Conservation (phyloP, 2,888 invertebrate species). For the Belgica antarctica region DNA sequence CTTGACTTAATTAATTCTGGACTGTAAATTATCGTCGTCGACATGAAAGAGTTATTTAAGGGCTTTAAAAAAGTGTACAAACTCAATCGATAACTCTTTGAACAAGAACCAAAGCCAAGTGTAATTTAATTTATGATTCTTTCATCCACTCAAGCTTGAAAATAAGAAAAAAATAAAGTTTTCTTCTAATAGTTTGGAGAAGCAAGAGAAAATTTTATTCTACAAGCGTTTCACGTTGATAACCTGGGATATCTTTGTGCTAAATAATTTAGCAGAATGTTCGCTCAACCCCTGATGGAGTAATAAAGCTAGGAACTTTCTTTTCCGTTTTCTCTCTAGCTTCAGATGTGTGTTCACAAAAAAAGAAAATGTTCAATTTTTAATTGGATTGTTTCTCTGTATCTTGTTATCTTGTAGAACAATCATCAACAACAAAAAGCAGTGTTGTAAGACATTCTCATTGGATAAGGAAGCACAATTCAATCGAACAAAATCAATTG, state of each 20-base stretch:
- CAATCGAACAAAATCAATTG: slow-evolving; percentile 38
- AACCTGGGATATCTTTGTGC: slow-evolving; percentile 35
- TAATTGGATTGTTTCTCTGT: slow-evolving; percentile 38
- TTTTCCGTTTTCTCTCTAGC: neutral
- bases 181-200: slow-evolving; percentile 17
- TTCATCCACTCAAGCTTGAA: slow-evolving; percentile 32
- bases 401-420: slow-evolving; percentile 16
- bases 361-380: slow-evolving; percentile 42
- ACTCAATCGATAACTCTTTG: slow-evolving; percentile 27
- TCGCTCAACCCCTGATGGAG: neutral
- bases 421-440: slow-evolving; percentile 17
- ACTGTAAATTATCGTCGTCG: slow-evolving; percentile 34
- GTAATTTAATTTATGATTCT: slow-evolving; percentile 41
- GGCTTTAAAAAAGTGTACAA: neutral
- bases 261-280: slow-evolving; percentile 38
- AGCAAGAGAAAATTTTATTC: slow-evolving; percentile 25
- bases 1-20: slow-evolving; percentile 40
- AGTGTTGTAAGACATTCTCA: slow-evolving; percentile 11
- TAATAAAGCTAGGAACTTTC: slow-evolving; percentile 2
- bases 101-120: slow-evolving; percentile 32
- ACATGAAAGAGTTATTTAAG: neutral
- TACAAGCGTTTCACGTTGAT: slow-evolving; percentile 36
- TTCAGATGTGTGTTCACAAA: slow-evolving; percentile 20
- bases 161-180: slow-evolving; percentile 2
- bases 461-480: slow-evolving; percentile 1